Evolutionary conservation across 2,113 vertebrate species (phyloP).

Genomic region (Pteronura brasiliensis): DNA sequence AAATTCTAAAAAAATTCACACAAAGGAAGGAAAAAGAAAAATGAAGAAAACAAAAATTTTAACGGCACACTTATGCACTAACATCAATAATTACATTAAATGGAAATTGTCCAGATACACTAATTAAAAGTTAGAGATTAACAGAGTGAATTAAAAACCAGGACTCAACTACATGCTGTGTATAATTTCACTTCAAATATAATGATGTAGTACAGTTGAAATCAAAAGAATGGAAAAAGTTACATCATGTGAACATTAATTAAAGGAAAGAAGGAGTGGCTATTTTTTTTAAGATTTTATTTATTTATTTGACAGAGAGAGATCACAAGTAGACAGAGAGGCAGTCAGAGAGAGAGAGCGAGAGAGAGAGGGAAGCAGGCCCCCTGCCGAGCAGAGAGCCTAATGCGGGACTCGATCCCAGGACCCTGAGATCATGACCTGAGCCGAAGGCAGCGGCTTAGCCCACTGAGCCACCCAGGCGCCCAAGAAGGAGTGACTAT

Average conservation of each 20-base stretch:
- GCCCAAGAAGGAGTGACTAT: not conserved
- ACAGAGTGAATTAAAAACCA: not conserved
- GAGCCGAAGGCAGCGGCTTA: too few species aligned
- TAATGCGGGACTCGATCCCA: too few species aligned
- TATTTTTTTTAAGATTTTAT: constrained; percentile 23
- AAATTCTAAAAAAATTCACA: not conserved
- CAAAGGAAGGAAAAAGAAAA: not conserved
- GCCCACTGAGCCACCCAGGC: too few species aligned
- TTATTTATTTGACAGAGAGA: too few species aligned
- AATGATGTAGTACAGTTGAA: not conserved
- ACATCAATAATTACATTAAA: not conserved
- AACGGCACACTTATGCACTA: not conserved
- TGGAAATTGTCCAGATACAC: not conserved
- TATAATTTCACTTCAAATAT: not conserved
- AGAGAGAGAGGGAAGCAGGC: too few species aligned
- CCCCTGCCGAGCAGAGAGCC: too few species aligned
- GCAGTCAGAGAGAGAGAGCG: too few species aligned
- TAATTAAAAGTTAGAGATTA: not conserved
- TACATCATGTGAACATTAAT: not conserved
- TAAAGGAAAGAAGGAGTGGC: not conserved
- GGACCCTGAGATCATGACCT: too few species aligned
- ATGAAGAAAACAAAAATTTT: not conserved
- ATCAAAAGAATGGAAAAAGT: not conserved
- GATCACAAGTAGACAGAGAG: too few species aligned
- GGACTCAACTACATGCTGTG: not conserved